phyloP scores from a whole-genome alignment of 2,113 vertebrate genomes.

The Phocoena phocoena region DNA sequence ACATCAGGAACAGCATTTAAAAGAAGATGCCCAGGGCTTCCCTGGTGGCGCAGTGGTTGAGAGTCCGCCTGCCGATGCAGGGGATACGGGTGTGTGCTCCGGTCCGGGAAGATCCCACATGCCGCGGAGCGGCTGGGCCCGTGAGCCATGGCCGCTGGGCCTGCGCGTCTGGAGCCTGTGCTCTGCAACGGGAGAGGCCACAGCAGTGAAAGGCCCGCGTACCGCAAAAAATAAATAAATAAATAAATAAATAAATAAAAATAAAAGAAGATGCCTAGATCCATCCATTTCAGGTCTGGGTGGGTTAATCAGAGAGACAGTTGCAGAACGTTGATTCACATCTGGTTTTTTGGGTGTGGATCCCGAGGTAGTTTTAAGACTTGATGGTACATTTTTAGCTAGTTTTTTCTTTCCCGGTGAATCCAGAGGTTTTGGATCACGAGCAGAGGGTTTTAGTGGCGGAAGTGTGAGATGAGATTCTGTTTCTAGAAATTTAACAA shows the following conservation, averaged over 20 bases:
- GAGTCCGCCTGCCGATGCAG: too few species aligned
- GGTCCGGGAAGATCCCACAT: too few species aligned
- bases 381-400: not conserved
- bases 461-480: constrained; percentile 89
- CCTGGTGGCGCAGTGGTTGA: too few species aligned
- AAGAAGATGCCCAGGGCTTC: constrained; percentile 86
- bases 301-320: constrained; percentile 86
- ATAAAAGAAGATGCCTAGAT: not conserved
- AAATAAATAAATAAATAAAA: too few species aligned
- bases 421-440: constrained; percentile 86
- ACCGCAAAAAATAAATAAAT: too few species aligned
- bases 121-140: too few species aligned
- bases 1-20: constrained; percentile 92
- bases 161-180: too few species aligned
- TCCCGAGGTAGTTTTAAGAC: constrained; percentile 76
- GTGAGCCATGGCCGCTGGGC: too few species aligned
- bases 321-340: constrained; percentile 88
- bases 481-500: constrained; percentile 92
- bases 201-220: too few species aligned
- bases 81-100: accelerated
- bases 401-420: constrained; percentile 77
- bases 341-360: constrained; percentile 77
- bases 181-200: too few species aligned
- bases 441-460: constrained; percentile 85
- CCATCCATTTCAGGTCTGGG: constrained; percentile 57